Evolutionary conservation across 2,797 vertebrate genomes (phyloP).

Genomic region (Fundulus diaphanus): DNA sequence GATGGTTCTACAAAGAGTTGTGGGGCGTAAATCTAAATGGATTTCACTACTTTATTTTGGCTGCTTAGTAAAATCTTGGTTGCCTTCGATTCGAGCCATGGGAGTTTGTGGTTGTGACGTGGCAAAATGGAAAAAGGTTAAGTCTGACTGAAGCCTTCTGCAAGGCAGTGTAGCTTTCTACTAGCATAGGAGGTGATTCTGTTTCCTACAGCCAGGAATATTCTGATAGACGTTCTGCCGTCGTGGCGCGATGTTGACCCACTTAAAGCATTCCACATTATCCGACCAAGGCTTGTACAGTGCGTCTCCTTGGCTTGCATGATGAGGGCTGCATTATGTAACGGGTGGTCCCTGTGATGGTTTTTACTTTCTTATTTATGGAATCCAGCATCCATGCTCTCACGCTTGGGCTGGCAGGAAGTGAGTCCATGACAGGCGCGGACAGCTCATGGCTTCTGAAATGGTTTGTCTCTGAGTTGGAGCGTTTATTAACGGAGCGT

Average conservation of each 20-base stretch:
- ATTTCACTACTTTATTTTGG: background rate
- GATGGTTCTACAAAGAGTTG: too few species aligned
- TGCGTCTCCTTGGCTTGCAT: conserved; percentile 4
- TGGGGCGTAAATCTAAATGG: too few species aligned
- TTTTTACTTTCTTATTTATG: conserved; percentile 17
- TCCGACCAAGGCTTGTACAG: conserved; percentile 26
- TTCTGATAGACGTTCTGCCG: conserved; percentile 29
- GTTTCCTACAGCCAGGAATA: conserved; percentile 10
- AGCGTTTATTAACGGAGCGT: background rate
- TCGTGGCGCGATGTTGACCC: conserved; percentile 37
- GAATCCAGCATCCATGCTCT: conserved; percentile 24
- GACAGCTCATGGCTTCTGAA: conserved; percentile 16
- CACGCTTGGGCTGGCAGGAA: conserved; percentile 2
- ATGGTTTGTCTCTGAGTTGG: conserved; percentile 23
- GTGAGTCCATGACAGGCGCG: conserved; percentile 28
- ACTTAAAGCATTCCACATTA: conserved; percentile 36
- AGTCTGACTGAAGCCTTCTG: background rate
- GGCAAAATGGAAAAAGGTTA: background rate
- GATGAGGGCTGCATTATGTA: conserved; percentile 26
- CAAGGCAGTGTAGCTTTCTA: background rate
- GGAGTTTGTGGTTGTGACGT: background rate
- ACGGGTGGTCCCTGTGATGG: conserved; percentile 20
- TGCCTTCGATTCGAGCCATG: background rate
- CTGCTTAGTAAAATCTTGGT: background rate
- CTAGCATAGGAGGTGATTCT: background rate